A percentile compares a stretch with the other conserved stretches of the same genome.
Conservation (phyloP, 1,140 invertebrate species). For the Temnothorax nylanderi region DNA sequence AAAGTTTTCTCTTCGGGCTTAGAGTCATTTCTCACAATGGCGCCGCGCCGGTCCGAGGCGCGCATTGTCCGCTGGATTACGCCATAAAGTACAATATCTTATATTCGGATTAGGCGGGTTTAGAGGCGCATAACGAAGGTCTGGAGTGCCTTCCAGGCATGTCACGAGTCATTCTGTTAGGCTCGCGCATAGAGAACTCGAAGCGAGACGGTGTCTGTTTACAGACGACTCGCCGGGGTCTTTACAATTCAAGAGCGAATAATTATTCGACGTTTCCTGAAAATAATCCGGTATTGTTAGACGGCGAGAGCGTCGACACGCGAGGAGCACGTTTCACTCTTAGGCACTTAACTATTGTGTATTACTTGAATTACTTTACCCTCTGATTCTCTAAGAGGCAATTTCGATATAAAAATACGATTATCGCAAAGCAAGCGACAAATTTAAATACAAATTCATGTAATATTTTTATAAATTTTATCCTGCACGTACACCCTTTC, state of each 20-base stretch:
- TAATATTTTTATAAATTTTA: background rate
- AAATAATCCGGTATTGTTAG: slow-evolving; percentile 13
- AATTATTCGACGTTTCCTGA: slow-evolving; percentile 36
- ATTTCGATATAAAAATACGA: background rate
- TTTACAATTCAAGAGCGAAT: background rate
- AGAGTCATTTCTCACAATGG: slow-evolving; percentile 35
- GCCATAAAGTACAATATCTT: slow-evolving; percentile 73
- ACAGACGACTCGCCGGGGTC: background rate
- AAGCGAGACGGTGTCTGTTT: slow-evolving; percentile 56
- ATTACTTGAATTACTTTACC: background rate
- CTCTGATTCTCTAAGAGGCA: background rate
- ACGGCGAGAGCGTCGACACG: background rate
- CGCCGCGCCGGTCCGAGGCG: background rate
- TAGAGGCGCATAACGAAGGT: slow-evolving; percentile 60
- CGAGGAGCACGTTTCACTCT: background rate
- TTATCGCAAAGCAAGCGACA: background rate
- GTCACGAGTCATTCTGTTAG: slow-evolving; percentile 50
- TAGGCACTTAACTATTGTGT: background rate
- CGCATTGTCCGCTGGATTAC: slow-evolving; percentile 66
- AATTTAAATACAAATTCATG: background rate
- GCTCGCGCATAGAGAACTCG: slow-evolving; percentile 8
- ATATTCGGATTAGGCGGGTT: slow-evolving; percentile 68
- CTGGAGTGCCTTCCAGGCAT: background rate
- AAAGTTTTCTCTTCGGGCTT: background rate
- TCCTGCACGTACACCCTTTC: background rate